A percentile compares a stretch with the other conserved stretches of the same genome.
phyloP scores from a whole-genome alignment of 2,797 vertebrate genomes.

The Acanthurus tractus region DNA sequence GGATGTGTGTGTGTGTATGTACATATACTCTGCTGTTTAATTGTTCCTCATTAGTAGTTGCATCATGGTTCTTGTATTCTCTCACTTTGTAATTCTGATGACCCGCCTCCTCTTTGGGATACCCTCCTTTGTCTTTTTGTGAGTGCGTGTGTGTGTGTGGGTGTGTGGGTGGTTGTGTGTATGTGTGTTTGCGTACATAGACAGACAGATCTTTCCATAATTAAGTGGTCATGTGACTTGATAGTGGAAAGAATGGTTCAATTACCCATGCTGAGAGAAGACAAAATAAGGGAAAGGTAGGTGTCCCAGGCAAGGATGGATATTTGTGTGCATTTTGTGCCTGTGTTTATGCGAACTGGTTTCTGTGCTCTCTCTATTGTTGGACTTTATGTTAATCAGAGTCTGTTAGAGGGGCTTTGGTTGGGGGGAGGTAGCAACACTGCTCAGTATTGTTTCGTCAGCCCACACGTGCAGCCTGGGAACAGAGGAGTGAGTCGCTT shows the following conservation, averaged over 20 bases:
- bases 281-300: constrained; percentile 41
- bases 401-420: constrained; percentile 66
- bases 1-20: background rate
- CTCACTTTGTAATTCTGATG: constrained; percentile 67
- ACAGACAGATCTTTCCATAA: constrained; percentile 52
- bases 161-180: constrained; percentile 16
- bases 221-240: constrained; percentile 63
- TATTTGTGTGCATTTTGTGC: constrained; percentile 20
- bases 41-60: constrained; percentile 45
- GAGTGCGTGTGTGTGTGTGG: constrained; percentile 13
- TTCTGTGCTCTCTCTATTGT: constrained; percentile 72
- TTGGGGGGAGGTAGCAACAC: constrained; percentile 72
- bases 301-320: background rate
- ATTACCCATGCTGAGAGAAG: constrained; percentile 25
- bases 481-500: constrained; percentile 69
- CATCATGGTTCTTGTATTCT: constrained; percentile 43
- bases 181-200: constrained; percentile 23
- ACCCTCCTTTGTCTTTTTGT: constrained; percentile 48
- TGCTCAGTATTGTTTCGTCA: constrained; percentile 77
- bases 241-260: constrained; percentile 38
- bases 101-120: constrained; percentile 53
- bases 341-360: constrained; percentile 26
- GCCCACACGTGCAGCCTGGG: constrained; percentile 75
- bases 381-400: constrained; percentile 76
- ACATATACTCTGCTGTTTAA: constrained; percentile 3